Evolutionary conservation across 1,140 invertebrate species (phyloP), one percentile per base, ranked within the genome.

Genomic region (Metopolophium dirhodum): DNA sequence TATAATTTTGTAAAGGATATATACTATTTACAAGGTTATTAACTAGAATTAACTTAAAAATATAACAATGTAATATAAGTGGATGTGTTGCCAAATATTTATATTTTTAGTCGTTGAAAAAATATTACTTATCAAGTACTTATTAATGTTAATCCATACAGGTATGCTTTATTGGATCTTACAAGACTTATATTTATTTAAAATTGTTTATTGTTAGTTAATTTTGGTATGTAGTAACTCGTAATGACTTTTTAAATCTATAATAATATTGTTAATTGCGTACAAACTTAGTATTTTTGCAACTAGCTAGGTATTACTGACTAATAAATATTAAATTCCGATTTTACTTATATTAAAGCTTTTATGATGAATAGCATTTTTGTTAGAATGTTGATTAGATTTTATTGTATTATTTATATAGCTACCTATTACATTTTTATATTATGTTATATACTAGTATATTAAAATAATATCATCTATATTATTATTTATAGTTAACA

Each of bases 1-100:
- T 89, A 57, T 57, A 89, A 57, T 89, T 57, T 57, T 3, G 23
- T 57, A 37, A 26, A n/a, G 14, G 61, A n/a, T n/a, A 18, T 30
- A 61, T 57, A 89, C 49, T 89, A 89, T 89, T 89, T 89, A 89
- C 49, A 89, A 89, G 51, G 51, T 89, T 89, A 89, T 41, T 89
- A 57, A 89, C 35, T 26, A 57, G n/a, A 37, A 41, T 89, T 57
- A 54, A 41, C 51, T 89, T 89, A 89, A 89, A 54, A 89, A 89
- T 89, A 89, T 89, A 89, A 57, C 23, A 89, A 57, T 89, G 20
- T 51, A 41, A 89, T 89, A 57, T 89, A 26, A 23, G n/a, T 54
- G 54, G 87, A 23, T 57, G 26, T 57, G 88, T 35, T 89, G 88
- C 88, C 88, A 89, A 89, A 89, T 54, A 57, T 89, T 89, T 89